phyloP scores from a whole-genome alignment of 2,888 invertebrate genomes.

The Melanostoma scalare region DNA sequence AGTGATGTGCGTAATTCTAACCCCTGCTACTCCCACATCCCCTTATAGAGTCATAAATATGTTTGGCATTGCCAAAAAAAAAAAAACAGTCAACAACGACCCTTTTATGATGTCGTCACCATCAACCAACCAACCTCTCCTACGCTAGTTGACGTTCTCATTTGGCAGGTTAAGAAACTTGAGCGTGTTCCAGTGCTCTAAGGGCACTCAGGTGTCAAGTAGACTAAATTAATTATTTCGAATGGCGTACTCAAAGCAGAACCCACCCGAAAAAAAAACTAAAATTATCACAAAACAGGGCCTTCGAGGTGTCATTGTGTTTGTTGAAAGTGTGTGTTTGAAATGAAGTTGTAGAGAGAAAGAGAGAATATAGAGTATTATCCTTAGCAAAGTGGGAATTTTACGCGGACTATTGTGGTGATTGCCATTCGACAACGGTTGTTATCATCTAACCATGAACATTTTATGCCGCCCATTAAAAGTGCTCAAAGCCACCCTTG shows the following conservation, averaged over 20 bases:
- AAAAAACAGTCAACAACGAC: constrained; percentile 9
- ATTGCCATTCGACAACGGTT: constrained; percentile 52
- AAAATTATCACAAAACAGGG: constrained; percentile 15
- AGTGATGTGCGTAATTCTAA: constrained; percentile 6
- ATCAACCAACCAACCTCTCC: constrained; percentile 3
- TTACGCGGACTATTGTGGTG: constrained; percentile 56
- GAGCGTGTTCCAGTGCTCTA: constrained; percentile 62
- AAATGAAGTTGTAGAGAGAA: constrained; percentile 7
- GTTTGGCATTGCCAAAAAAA: constrained; percentile 33
- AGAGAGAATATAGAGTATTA: not conserved
- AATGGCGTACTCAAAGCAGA: constrained; percentile 50
- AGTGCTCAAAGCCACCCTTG: constrained; percentile 59
- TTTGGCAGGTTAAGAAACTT: constrained; percentile 44
- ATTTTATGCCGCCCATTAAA: constrained; percentile 63
- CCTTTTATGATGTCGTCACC: constrained; percentile 60
- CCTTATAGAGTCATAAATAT: constrained; percentile 66
- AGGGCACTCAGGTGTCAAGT: constrained; percentile 71
- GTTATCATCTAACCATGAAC: constrained; percentile 67
- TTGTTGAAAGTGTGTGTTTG: constrained; percentile 1
- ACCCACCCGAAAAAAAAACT: constrained; percentile 52
- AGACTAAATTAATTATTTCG: constrained; percentile 69
- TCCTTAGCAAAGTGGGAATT: constrained; percentile 30
- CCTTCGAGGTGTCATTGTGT: constrained; percentile 16
- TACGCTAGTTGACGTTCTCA: constrained; percentile 39
- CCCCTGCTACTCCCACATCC: constrained; percentile 13